Conservation (phyloP, 2,888 invertebrate species). For the Capitulum mitella region DNA sequence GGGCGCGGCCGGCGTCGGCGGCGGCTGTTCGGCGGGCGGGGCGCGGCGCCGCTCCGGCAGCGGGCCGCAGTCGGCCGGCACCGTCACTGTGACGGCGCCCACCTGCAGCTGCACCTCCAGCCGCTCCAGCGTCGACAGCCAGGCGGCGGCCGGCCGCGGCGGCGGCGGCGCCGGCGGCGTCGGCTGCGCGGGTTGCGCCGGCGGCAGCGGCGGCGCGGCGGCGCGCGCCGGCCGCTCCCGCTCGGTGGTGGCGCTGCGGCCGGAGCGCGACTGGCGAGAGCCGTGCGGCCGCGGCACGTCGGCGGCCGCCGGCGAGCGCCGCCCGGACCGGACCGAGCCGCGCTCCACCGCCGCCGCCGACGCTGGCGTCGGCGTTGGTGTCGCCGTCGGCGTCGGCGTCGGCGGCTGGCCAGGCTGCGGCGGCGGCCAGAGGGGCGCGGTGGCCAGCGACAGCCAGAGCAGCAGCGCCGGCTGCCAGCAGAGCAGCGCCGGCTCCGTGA, state of each 20-base stretch:
- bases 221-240: not conserved
- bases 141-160: not conserved
- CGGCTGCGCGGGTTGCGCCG: not conserved
- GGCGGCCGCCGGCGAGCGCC: not conserved
- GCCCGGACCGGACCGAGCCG: not conserved
- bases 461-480: slow-evolving; percentile 22
- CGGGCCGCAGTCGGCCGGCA: not conserved
- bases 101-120: slow-evolving; percentile 8
- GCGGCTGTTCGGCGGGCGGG: not conserved
- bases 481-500: not conserved
- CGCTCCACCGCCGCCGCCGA: not conserved
- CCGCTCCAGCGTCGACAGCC: slow-evolving; percentile 14
- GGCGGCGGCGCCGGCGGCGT: not conserved
- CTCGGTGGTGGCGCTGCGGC: not conserved
- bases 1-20: not conserved
- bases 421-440: not conserved
- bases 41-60: too few relatives aligned
- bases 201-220: not conserved
- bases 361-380: not conserved
- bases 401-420: not conserved
- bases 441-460: not conserved
- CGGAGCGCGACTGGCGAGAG: not conserved
- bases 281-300: slow-evolving; percentile 7
- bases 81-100: not conserved
- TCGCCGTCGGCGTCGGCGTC: not conserved